Conservation (phyloP, 2,888 invertebrate genomes). For the Danaus chrysippus region DNA sequence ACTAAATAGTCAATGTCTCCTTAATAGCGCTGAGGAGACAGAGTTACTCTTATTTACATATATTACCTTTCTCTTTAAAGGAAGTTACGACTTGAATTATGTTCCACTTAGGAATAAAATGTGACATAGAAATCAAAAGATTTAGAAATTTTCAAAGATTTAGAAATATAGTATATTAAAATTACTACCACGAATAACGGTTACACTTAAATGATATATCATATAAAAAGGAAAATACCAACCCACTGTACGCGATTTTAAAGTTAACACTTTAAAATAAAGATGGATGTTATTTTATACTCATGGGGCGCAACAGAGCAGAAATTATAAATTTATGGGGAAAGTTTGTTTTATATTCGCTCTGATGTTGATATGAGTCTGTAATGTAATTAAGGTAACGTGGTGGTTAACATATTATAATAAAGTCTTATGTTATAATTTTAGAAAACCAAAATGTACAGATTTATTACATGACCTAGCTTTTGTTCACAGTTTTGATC, state of each 20-base stretch:
- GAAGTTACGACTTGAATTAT: slow-evolving; percentile 45
- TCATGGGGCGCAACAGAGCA: slow-evolving; percentile 31
- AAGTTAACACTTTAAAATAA: slow-evolving; percentile 26
- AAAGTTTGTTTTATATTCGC: slow-evolving; percentile 35
- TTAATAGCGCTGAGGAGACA: slow-evolving; percentile 62
- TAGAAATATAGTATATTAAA: too few species aligned
- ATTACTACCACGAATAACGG: too few species aligned
- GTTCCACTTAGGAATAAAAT: slow-evolving; percentile 37
- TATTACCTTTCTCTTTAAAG: slow-evolving; percentile 61
- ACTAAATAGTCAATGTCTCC: slow-evolving; percentile 69
- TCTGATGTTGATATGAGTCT: slow-evolving; percentile 33
- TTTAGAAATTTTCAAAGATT: too few species aligned
- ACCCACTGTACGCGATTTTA: background rate
- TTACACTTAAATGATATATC: background rate
- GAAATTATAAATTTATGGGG: slow-evolving; percentile 37
- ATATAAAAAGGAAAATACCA: background rate
- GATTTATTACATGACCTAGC: too few species aligned
- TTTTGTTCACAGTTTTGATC: too few species aligned
- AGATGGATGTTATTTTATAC: slow-evolving; percentile 33
- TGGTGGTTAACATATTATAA: slow-evolving; percentile 26
- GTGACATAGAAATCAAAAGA: background rate
- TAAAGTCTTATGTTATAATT: slow-evolving; percentile 11
- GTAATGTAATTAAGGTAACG: slow-evolving; percentile 33
- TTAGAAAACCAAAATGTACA: too few species aligned
- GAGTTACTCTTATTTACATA: slow-evolving; percentile 71